Evolutionary conservation across 2,113 vertebrate species (phyloP).

Genomic region (Colaptes auratus): DNA sequence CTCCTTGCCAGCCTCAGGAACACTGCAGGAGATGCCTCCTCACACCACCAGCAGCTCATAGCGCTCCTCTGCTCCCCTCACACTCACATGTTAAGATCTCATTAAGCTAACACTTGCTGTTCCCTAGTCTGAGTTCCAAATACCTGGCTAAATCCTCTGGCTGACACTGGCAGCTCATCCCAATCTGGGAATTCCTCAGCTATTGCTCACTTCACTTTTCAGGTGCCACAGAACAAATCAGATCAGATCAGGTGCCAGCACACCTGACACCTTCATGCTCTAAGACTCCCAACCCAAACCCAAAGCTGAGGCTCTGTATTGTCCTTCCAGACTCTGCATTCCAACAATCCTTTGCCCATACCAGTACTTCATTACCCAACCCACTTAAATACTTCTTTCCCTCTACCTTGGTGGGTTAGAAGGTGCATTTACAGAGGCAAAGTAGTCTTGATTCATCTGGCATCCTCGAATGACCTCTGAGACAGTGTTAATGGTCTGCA

Average conservation of each 20-base stretch:
- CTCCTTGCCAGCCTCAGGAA: background rate
- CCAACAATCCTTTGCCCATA: background rate
- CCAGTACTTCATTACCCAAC: background rate
- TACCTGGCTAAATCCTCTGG: too few species aligned
- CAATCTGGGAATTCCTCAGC: rapidly evolving
- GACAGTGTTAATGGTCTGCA: constrained; percentile 96
- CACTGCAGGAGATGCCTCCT: rapidly evolving
- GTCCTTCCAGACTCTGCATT: background rate
- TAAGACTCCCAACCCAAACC: rapidly evolving
- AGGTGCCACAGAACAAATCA: background rate
- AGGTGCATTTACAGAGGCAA: constrained; percentile 97
- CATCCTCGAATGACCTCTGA: constrained; percentile 97
- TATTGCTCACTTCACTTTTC: background rate
- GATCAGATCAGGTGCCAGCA: background rate
- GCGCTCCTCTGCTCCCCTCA: background rate
- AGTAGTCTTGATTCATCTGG: constrained; percentile 97
- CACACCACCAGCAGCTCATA: background rate
- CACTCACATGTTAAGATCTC: background rate
- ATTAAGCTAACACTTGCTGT: background rate
- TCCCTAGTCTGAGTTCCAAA: background rate
- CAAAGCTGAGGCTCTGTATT: rapidly evolving
- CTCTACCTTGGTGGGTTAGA: constrained; percentile 94
- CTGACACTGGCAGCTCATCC: background rate
- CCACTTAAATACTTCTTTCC: background rate
- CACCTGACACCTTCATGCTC: background rate